Evolutionary conservation across 2,797 vertebrate genomes (phyloP), one percentile per base, ranked within the genome.

Genomic region (Melanogrammus aeglefinus): DNA sequence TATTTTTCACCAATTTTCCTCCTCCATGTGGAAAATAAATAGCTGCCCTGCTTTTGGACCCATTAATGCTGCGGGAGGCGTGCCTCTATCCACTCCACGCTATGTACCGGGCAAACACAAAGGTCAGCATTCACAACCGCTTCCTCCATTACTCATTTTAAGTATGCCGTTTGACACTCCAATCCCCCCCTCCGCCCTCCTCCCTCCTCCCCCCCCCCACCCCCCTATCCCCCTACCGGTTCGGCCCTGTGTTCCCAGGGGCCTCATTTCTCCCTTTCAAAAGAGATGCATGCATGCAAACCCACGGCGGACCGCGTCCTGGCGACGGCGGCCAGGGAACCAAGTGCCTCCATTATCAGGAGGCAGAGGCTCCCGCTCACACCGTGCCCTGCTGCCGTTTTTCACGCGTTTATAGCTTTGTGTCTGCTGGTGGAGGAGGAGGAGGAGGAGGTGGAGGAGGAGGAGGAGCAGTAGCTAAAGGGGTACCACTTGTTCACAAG

Each of bases 101-200:
- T 87, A 82, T 87, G 83, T 85, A 85, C n/a, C n/a, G 14, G 21
- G 79, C 82, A 82, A 78, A 86, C 84, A 81, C 82, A 93, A 94
- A 94, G 91, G 93, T 93, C 93, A 94, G 80, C 2, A 73, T 73
- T 90, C 80, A 86, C 85, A 84, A 78, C 88, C 80, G 78, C 82
- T 76, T 90, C 80, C 79, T 87, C 86, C 86, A 93, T 94, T 93
- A 92, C 85, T 94, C 92, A 93, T 92, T 91, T 86, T 89, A 92
- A 93, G 89, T 89, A 85, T 88, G 86, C 77, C 80, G 85, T 88
- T 90, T 93, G 92, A 92, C 90, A 91, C 86, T 77, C 57, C 81
- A 85, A 86, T 91, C 84, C 88, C 88, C 47, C 4, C 36, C 47
- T 18, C 47, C 16, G 18, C 47, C 47, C 18, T 3, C 16, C 47